phyloP scores from a whole-genome alignment of 2,888 invertebrate species.

The Acanthosepion lycidas region DNA sequence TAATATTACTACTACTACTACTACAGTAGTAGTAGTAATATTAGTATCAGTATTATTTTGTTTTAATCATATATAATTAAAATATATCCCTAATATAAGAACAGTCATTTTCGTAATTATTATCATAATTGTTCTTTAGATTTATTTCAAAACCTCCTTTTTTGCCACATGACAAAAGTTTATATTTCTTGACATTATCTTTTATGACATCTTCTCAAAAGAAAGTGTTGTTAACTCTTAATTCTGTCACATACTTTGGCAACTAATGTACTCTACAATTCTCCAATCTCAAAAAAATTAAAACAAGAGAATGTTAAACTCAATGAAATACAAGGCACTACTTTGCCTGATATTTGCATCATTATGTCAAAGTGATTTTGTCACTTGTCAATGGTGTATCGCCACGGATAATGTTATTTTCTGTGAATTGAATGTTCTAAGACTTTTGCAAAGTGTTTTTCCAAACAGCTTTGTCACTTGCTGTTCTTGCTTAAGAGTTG shows the following conservation, averaged over 20 bases:
- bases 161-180: background rate
- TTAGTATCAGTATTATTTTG: no score
- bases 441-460: background rate
- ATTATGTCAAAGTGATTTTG: background rate
- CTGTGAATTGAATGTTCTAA: background rate
- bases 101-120: background rate
- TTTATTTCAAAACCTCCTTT: no score
- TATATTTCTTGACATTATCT: slow-evolving; percentile 11
- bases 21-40: no score
- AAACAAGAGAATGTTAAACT: background rate
- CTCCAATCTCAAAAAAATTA: background rate
- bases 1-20: background rate
- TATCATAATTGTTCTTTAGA: background rate
- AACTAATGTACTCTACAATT: background rate
- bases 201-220: background rate
- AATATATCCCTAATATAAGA: background rate
- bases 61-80: background rate
- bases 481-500: background rate
- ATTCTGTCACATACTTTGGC: background rate
- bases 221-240: background rate
- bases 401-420: background rate
- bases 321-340: background rate
- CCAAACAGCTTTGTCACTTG: background rate
- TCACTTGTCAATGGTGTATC: background rate
- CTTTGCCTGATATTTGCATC: background rate